These are phyloP conservation scores for Varanus komodoensis DNA, from an alignment of 2,113 vertebrate genomes.

Conservation along the genomic window DNA sequence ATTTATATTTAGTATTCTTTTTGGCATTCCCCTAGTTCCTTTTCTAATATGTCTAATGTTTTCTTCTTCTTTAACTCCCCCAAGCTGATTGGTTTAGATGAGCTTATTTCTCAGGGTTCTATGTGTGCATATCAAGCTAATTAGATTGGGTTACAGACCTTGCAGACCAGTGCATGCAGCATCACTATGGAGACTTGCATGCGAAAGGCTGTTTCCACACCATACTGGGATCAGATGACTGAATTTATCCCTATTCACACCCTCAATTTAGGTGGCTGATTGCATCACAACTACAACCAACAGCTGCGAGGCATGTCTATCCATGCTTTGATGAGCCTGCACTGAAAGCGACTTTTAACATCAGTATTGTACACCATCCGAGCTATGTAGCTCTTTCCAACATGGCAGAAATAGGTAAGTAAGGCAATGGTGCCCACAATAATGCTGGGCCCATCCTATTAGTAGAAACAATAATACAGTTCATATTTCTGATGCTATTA, in stretches of 20 bases:
- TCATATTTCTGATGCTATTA: neutral
- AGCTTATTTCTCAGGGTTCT: neutral
- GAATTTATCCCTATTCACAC: slow-evolving; percentile 30
- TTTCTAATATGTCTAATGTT: neutral
- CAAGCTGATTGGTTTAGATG: neutral
- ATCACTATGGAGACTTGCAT: neutral
- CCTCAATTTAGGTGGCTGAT: slow-evolving; percentile 75
- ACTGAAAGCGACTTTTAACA: slow-evolving; percentile 84
- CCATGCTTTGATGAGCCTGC: slow-evolving; percentile 87
- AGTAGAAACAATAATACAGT: neutral
- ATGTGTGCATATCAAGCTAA: neutral
- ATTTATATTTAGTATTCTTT: no score
- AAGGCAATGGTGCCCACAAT: neutral
- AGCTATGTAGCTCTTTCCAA: slow-evolving; percentile 83
- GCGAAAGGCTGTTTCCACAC: neutral
- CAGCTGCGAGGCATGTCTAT: slow-evolving; percentile 79
- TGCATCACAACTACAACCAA: slow-evolving; percentile 81
- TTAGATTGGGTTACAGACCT: neutral
- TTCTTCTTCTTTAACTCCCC: no score
- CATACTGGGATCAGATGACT: neutral
- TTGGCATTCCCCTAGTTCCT: neutral
- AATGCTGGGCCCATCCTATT: neutral
- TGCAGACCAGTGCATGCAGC: neutral
- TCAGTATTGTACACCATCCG: slow-evolving; percentile 81
- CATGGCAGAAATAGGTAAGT: slow-evolving; percentile 82